phyloP scores from a whole-genome alignment of 2,113 vertebrate species.

The Dipodomys ordii region DNA sequence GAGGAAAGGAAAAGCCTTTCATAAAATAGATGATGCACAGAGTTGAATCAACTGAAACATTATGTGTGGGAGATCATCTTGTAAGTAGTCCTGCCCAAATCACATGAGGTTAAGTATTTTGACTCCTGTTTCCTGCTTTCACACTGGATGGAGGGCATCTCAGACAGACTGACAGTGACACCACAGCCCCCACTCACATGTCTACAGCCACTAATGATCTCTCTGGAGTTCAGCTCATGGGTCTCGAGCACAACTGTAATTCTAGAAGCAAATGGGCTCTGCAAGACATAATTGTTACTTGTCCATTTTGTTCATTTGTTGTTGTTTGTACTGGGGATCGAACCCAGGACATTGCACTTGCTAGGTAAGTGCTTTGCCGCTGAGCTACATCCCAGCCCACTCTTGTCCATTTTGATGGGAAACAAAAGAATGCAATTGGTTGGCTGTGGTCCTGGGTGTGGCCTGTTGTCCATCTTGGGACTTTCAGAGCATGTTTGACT shows the following conservation, averaged over 20 bases:
- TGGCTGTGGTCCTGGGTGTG: background rate
- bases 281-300: background rate
- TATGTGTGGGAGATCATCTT: background rate
- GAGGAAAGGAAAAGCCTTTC: background rate
- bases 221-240: conserved; percentile 62
- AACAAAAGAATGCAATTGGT: background rate
- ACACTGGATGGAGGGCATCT: conserved; percentile 62
- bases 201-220: conserved; percentile 69
- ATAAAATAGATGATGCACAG: background rate
- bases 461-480: background rate
- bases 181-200: background rate
- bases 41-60: background rate
- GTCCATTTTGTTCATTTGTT: too few relatives aligned
- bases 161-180: conserved; percentile 7
- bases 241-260: conserved; percentile 12
- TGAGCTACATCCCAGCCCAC: background rate
- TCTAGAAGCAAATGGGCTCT: conserved; percentile 55
- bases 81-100: conserved; percentile 14
- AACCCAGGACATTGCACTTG: too few relatives aligned
- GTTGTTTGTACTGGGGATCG: too few relatives aligned
- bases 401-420: conserved; percentile 16
- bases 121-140: conserved; percentile 60
- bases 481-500: background rate
- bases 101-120: conserved; percentile 71
- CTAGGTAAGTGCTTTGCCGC: too few relatives aligned